phyloP scores from a whole-genome alignment of 2,888 invertebrate genomes.

The Tetragonula carbonaria region DNA sequence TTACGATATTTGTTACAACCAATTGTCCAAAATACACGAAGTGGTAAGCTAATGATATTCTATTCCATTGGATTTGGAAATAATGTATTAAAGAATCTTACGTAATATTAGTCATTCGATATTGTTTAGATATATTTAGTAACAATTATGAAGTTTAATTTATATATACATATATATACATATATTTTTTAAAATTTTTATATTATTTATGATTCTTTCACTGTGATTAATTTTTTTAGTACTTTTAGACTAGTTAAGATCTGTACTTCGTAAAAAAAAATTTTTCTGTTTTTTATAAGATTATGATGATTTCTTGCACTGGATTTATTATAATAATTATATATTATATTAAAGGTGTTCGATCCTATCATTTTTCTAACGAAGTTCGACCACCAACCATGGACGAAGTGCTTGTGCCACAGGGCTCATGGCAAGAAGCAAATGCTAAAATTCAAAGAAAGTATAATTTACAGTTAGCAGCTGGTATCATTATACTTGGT shows the following conservation, averaged over 20 bases:
- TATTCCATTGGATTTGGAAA: neutral
- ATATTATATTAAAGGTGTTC: conserved; percentile 62
- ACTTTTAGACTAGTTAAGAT: neutral
- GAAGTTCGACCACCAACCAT: conserved; percentile 85
- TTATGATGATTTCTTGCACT: neutral
- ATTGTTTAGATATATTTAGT: neutral
- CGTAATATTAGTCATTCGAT: conserved; percentile 45
- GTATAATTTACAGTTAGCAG: conserved; percentile 88
- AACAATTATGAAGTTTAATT: neutral
- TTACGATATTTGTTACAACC: conserved; percentile 53
- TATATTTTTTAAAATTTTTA: neutral
- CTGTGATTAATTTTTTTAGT: neutral
- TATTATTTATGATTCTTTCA: neutral
- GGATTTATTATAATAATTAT: neutral
- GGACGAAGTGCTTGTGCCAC: conserved; percentile 92
- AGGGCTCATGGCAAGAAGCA: conserved; percentile 91
- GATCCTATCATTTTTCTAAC: conserved; percentile 54
- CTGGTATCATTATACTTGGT: conserved; percentile 84
- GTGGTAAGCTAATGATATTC: conserved; percentile 39
- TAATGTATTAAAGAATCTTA: conserved; percentile 38
- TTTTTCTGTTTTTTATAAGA: neutral
- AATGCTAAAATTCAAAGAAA: conserved; percentile 88
- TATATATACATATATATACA: neutral
- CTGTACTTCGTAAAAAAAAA: neutral
- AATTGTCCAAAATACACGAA: conserved; percentile 35